phyloP scores from a whole-genome alignment of 1,140 invertebrate species.

The Neelides sp. region DNA sequence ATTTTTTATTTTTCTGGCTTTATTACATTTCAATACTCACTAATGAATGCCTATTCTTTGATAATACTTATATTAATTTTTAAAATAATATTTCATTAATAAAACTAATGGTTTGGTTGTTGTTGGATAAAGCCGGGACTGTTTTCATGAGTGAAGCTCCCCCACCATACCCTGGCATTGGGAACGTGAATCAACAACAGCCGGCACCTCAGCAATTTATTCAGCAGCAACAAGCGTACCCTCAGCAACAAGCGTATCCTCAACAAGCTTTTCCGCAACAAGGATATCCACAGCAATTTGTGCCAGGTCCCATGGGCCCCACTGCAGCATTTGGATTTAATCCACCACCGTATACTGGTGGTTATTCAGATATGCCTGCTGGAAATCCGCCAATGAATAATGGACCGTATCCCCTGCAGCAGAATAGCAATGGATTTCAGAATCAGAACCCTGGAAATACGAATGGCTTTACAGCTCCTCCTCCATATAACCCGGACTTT shows the following conservation, averaged over 20 bases:
- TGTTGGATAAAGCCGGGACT: constrained; percentile 57
- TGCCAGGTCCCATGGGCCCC: constrained; percentile 1
- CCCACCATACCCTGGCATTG: constrained; percentile 87
- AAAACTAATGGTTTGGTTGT: constrained; percentile 15
- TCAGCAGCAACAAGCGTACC: background rate
- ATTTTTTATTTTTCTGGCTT: background rate
- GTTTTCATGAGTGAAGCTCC: constrained; percentile 84
- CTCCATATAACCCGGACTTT: background rate
- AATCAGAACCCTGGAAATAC: background rate
- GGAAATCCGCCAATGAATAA: too few relatives aligned
- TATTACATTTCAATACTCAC: constrained; percentile 1
- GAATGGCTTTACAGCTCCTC: background rate
- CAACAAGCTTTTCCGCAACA: background rate
- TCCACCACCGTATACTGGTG: background rate
- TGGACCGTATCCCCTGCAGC: too few relatives aligned
- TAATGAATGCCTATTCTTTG: background rate
- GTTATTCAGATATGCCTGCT: too few relatives aligned
- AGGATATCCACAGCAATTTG: constrained; percentile 13
- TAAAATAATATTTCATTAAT: constrained; percentile 14
- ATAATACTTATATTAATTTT: constrained; percentile 1
- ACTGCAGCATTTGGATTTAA: constrained; percentile 3
- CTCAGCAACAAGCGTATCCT: constrained; percentile 3
- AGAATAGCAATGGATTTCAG: background rate
- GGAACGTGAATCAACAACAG: constrained; percentile 34
- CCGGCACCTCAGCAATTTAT: background rate